A percentile compares a stretch with the other conserved stretches of the same genome.
These are phyloP conservation scores for Lacerta viridis DNA, from an alignment of 2,797 vertebrate species.

Conservation along the genomic window DNA sequence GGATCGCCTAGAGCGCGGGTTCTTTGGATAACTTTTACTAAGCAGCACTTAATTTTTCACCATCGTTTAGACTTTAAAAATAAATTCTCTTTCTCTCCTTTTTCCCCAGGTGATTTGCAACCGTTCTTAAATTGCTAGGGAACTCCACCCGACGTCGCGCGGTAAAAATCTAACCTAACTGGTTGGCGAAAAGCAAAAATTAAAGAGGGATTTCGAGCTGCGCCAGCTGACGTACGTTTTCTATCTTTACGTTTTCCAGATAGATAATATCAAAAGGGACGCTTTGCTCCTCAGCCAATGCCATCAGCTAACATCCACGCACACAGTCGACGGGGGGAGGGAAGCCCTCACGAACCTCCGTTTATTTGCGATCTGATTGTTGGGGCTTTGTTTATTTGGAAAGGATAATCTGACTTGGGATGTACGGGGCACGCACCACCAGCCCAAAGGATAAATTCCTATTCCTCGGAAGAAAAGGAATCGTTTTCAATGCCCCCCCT, in stretches of 20 bases:
- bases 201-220: not conserved
- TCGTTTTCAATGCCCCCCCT: not conserved
- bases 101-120: not conserved
- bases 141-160: not conserved
- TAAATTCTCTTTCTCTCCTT: not conserved
- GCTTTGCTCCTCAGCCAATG: not conserved
- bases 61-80: not conserved
- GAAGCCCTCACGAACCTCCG: rapidly evolving
- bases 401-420: not conserved
- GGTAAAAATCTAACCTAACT: not conserved
- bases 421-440: not conserved
- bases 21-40: too few species aligned
- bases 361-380: rapidly evolving
- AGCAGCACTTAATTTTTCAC: too few species aligned
- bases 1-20: too few species aligned
- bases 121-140: not conserved
- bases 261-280: not conserved
- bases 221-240: not conserved
- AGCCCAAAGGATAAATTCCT: not conserved
- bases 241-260: not conserved
- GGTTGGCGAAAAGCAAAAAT: not conserved
- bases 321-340: too few species aligned
- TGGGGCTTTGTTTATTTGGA: not conserved
- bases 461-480: not conserved
- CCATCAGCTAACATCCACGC: too few species aligned